These are phyloP conservation scores for Temnothorax unifasciatus DNA, from an alignment of 2,888 invertebrate genomes.

Conservation along the genomic window DNA sequence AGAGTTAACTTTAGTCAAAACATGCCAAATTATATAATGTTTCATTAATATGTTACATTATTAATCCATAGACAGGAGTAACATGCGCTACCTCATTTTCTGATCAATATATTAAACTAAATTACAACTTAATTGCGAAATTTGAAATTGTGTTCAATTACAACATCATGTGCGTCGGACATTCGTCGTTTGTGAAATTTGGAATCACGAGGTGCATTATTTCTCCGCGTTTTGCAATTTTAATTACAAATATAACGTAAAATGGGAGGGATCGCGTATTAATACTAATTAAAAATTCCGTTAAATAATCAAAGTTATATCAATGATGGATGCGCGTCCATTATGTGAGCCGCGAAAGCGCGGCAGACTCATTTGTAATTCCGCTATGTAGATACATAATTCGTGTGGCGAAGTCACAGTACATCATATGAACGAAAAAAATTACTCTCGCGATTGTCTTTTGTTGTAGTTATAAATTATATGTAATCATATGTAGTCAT, in stretches of 20 bases:
- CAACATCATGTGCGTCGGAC: conserved; percentile 7
- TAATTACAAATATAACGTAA: conserved; percentile 8
- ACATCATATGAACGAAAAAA: conserved; percentile 21
- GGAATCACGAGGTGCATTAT: not conserved
- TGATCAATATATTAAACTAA: conserved; percentile 49
- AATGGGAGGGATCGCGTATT: not conserved
- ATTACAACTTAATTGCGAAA: conserved; percentile 46
- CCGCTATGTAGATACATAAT: not conserved
- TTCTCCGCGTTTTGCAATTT: conserved; percentile 31
- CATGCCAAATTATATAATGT: conserved; percentile 28
- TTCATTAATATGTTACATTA: conserved; percentile 45
- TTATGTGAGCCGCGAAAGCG: conserved; percentile 6
- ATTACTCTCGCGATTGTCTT: conserved; percentile 7
- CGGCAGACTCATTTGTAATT: conserved; percentile 24
- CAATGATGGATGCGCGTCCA: not conserved
- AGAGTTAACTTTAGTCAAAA: conserved; percentile 13
- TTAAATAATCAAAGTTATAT: conserved; percentile 23
- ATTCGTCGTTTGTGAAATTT: conserved; percentile 35
- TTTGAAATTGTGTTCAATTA: conserved; percentile 44
- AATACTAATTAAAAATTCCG: conserved; percentile 27
- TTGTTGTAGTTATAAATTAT: too few relatives aligned
- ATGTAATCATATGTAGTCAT: too few relatives aligned
- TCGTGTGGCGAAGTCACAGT: not conserved
- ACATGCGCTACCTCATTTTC: conserved; percentile 24
- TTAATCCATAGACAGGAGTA: conserved; percentile 13